Base-by-base conservation (phyloP, 2,888 invertebrate genomes). In the Eulithis prunata region DNA sequence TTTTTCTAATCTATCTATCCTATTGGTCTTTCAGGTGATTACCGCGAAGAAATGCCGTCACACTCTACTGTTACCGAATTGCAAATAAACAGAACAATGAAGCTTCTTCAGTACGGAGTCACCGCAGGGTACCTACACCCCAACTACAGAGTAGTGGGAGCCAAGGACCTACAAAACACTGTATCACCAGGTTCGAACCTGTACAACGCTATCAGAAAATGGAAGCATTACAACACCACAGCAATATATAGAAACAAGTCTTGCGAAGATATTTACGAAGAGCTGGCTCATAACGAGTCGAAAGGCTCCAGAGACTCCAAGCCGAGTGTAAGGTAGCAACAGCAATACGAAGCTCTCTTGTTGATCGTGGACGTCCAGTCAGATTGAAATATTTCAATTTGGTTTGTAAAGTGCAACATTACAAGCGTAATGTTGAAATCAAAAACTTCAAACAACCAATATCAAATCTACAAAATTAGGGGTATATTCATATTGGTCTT, bases 181-280 rank as follows among this genome's bases (percentile, higher is more conserved):
- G 75, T 74, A 0, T 90, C 90, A 55, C 92, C 92, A 0, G 91
- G 91, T 0, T 78, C 81, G 0, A 85, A 83, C 58, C 76, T 91
- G 0, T 82, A 88, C 71, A 78, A 79, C 4, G 86, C 80, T 1
- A 78, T 91, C 56, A 73, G 69, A 12, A 46, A 74, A 8, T 84
- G 84, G 81, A 63, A 79, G 0, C 82, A 83, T 47, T 91, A 81
- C 69, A 82, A 85, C 11, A 70, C 78, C 2, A 68, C 74, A n/a
- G n/a, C 36, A 11, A 10, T 14, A 7, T 90, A 79, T 64, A 53
- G 41, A 3, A 62, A 69, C n/a, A 77, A 77, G 45, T 80, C 69
- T 2, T 91, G 91, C 64, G 75, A 78, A 1, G 57, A 83, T 53
- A 87, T 91, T 57, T 54, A 75, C 47, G 59, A 49, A 0, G 47